phyloP scores from a whole-genome alignment of 2,113 vertebrate genomes.

The Ctenodactylus gundi region DNA sequence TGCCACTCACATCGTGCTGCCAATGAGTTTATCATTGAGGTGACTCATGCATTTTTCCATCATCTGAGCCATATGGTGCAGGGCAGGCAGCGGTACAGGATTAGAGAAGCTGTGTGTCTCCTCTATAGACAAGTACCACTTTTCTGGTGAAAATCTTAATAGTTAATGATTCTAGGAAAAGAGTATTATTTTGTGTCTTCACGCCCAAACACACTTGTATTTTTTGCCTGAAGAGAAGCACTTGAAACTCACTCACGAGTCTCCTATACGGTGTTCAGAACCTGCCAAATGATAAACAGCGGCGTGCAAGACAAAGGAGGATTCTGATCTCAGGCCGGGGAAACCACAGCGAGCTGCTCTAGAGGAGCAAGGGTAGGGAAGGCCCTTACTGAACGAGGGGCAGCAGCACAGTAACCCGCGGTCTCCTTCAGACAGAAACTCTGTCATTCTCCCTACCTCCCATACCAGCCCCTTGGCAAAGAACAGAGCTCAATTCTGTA shows the following conservation, averaged over 20 bases:
- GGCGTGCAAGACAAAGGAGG: not conserved
- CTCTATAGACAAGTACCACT: not conserved
- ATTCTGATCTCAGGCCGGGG: not conserved
- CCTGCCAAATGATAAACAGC: too few species aligned
- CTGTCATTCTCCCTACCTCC: not conserved
- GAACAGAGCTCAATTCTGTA: not conserved
- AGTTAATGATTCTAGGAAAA: not conserved
- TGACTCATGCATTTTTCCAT: too few species aligned
- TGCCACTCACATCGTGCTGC: too few species aligned
- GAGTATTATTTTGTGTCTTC: not conserved
- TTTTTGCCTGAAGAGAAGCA: accelerated
- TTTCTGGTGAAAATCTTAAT: not conserved
- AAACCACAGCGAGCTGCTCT: not conserved
- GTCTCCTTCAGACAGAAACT: not conserved
- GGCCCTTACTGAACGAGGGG: not conserved
- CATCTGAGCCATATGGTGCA: not conserved
- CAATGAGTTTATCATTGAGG: too few species aligned
- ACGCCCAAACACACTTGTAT: not conserved
- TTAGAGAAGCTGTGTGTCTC: not conserved
- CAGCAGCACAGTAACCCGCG: not conserved
- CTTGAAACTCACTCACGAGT: not conserved
- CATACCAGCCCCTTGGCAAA: too few species aligned
- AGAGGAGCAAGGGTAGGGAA: not conserved
- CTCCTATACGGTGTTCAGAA: not conserved
- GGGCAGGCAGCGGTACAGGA: not conserved